Evolutionary conservation across 2,888 invertebrate genomes (phyloP), one percentile per base, ranked within the genome.

Genomic region (Druceiella hillmani): DNA sequence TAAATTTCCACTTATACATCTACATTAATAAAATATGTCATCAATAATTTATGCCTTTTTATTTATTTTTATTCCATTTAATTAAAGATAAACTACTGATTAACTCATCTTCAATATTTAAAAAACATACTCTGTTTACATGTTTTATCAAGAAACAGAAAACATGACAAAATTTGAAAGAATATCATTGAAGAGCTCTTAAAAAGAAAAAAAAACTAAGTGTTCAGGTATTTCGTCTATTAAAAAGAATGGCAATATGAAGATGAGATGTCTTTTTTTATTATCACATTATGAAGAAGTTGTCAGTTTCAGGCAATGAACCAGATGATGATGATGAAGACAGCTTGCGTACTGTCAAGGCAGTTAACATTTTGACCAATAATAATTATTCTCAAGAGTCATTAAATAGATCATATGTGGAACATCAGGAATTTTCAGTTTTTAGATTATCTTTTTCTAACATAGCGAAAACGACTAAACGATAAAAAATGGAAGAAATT

Each of bases 251-350:
- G 36, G 36, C 30, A 30, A 30, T 31, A 24, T 25, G 31, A 36
- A 30, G 25, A 22, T 36, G 30, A 36, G 31, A 36, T 36, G 31
- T 30, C n/a, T 25, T 31, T 36, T 30, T n/a, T 30, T 36, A 36
- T 30, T 36, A 36, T 31, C 30, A 25, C 36, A 36, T 36, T 36
- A 36, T 30, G 31, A 36, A 36, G 36, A 36, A 36, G n/a, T n/a
- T n/a, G n/a, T n/a, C n/a, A 24, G 25, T 25, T 17, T 27, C 34
- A 27, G 34, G 27, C 17, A 27, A 26, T 26, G 27, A 27, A 27
- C 27, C 17, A 17, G 34, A 34, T 34, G n/a, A n/a, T n/a, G n/a
- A n/a, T n/a, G n/a, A n/a, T n/a, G n/a, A n/a, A n/a, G 17, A 34
- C 17, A 26, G 27, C 27, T 33, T 33, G 25, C 27, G 27, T 34